Evolutionary conservation across 1,140 invertebrate species (phyloP).

Genomic region (Brachionus angularis): DNA sequence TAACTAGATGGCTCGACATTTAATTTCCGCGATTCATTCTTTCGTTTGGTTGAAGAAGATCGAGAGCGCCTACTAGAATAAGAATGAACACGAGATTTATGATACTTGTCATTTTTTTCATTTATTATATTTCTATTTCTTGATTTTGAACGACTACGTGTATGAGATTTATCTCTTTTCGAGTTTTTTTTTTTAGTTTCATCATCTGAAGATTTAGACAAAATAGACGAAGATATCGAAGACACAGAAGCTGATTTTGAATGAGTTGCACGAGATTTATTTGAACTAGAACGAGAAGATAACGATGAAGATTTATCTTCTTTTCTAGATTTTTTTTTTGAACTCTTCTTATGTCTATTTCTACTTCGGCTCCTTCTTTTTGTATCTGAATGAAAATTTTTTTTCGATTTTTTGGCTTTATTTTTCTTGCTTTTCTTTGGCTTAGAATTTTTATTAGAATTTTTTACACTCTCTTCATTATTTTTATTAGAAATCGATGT

Average conservation of each 20-base stretch:
- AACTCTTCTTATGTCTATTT: too few relatives aligned
- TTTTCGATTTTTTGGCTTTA: conserved; percentile 4
- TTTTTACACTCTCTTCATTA: not conserved
- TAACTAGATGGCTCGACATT: too few relatives aligned
- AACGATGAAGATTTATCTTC: conserved; percentile 6
- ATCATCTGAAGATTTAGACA: conserved; percentile 9
- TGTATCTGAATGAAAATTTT: conserved; percentile 1
- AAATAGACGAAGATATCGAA: conserved; percentile 14
- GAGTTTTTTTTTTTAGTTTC: not conserved
- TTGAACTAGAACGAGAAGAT: not conserved
- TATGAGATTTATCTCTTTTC: not conserved
- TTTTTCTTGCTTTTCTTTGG: conserved; percentile 16
- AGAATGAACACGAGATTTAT: too few relatives aligned
- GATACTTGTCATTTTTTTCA: too few relatives aligned
- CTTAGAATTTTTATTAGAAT: conserved; percentile 13
- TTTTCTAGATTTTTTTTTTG: conserved; percentile 6
- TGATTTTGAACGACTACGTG: not conserved
- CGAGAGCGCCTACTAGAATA: too few relatives aligned
- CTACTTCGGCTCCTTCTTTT: not conserved
- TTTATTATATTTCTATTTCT: not conserved
- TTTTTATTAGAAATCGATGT: not conserved
- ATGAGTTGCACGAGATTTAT: not conserved
- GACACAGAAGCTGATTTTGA: not conserved
- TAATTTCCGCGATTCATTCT: too few relatives aligned
- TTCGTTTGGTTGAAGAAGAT: too few relatives aligned